Evolutionary conservation across 2,888 invertebrate species (phyloP), one percentile per base, ranked within the genome.

Genomic region (Podabrus alpinus): DNA sequence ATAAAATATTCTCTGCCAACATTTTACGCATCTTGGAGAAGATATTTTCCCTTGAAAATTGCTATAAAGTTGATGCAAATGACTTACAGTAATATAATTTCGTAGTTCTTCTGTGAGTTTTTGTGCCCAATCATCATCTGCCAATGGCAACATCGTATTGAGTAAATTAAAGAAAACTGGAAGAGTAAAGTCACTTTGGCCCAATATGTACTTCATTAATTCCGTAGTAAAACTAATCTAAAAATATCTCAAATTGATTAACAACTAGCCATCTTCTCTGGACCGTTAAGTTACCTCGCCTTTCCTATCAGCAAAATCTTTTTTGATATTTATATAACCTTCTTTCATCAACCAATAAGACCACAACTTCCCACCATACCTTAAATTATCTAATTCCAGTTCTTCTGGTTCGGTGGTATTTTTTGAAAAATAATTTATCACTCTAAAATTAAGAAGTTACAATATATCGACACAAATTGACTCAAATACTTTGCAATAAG

Each of bases 261-360:
- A 19, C 11, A 16, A 61, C 7, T 9, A 10, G 11, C 1, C 2
- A 17, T n/a, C 9, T 62, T 21, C 4, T n/a, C 13, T 5, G 16
- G 61, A 15, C 5, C 9, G 13, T 25, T 15, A 59, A 13, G 86
- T 89, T 1, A 90, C 89, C 75, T 87, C 84, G 0, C 88, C 90
- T 60, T 88, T 86, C 78, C 92, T 90, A 85, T 95, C 92, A 15
- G 92, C 92, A 68, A 95, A 88, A 74, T 92, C 87, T 0, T 83
- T 82, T 45, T 90, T 89, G 84, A 95, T 95, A 83, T 90, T 88
- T 3, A 77, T 66, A 2, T 90, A 88, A 0, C 88, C 87, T 86
- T 95, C 95, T 81, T 90, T 89, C 0, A 90, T 89, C 93, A 95
- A 93, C 90, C 92, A 92, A 85, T 93, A 92, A 21, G 92, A 89